Base-by-base conservation (phyloP, 1,140 invertebrate species). In the Drosophila virilis region DNA sequence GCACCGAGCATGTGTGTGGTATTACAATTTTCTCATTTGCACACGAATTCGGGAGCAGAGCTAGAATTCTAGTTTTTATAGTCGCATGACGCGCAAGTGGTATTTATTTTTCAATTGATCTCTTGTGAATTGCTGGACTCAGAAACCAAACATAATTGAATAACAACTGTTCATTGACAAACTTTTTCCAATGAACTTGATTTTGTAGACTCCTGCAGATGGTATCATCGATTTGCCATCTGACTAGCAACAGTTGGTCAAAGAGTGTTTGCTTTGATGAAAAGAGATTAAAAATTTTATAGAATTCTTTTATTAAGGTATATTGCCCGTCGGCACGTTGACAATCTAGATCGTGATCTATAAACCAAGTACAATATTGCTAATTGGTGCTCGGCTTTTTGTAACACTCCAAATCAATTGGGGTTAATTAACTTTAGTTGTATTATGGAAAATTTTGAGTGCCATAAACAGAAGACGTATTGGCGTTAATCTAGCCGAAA, bases 91-190 rank as follows among this genome's bases (percentile, higher is more conserved):
- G 40, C 40, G 40, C 40, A 13, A 33, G 8, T 37, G 33, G 6
- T 15, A 37, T 51, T 64, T 8, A 17, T 13, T 64, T 33, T 32
- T 48, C 10, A 65, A 54, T 22, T 59, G 40, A 45, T 42, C 12
- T 43, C n/a, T 9, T 45, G 28, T 35, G 42, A 59, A 32, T 45
- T 58, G 40, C 33, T 15, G 15, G 12, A 13, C 17, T 32, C 7
- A 33, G 13, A 17, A 64, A 43, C 35, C 9, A 43, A 37, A 17
- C 38, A 62, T 28, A 51, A 32, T 32, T 38, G 17, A 46, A 15
- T 12, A 48, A 33, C 50, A 70, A 46, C 40, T 48, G 12, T 40
- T 46, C 32, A 55, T 32, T 62, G 22, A 5, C 13, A 17, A 48
- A 48, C 35, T 17, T 35, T 6, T 70, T 55, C 17, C 32, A 46